phyloP scores from a whole-genome alignment of 2,797 vertebrate species.

The Diglossa cyanea region DNA sequence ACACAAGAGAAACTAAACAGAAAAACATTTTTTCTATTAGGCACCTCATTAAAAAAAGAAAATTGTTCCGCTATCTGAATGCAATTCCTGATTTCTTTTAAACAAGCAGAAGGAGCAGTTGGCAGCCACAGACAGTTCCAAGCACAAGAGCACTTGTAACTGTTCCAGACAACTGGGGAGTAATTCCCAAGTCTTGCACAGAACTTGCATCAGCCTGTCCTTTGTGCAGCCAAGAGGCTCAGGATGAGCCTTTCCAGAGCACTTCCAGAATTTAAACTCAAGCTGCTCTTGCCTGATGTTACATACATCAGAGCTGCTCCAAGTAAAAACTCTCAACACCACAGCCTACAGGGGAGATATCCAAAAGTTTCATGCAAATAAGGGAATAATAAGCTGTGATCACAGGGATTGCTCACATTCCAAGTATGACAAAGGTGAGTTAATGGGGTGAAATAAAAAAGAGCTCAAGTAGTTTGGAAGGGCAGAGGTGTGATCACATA shows the following conservation, averaged over 20 bases:
- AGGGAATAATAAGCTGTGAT: neutral
- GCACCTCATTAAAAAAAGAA: neutral
- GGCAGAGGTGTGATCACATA: neutral
- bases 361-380: neutral
- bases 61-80: neutral
- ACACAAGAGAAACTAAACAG: neutral
- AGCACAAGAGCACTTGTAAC: neutral
- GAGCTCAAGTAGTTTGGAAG: neutral
- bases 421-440: neutral
- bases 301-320: neutral
- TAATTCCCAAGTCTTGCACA: neutral
- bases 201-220: slow-evolving; percentile 39
- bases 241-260: neutral
- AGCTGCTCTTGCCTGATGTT: neutral
- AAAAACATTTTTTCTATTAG: neutral
- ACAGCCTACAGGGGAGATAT: too few species aligned
- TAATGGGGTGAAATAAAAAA: neutral
- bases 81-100: neutral
- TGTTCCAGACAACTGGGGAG: neutral
- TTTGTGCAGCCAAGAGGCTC: neutral
- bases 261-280: neutral
- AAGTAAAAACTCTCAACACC: neutral
- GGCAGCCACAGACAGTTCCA: neutral
- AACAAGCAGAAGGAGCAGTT: neutral
- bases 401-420: neutral